Base-by-base conservation (phyloP, 2,888 invertebrate genomes). In the Chironomus riparius region DNA sequence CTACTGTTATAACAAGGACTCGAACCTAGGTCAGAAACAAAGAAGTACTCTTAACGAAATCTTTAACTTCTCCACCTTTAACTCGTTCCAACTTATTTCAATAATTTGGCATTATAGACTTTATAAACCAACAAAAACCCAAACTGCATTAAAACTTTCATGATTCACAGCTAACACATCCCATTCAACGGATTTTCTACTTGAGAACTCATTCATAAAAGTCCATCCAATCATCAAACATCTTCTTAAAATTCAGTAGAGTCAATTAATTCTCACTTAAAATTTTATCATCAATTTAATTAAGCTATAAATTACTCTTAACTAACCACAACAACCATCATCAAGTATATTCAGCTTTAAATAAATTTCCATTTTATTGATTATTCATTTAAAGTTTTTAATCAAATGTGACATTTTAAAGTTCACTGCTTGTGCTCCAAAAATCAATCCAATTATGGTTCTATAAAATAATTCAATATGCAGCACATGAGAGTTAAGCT, bases 181-280 rank as follows among this genome's bases (percentile, higher is more conserved):
- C 10, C 1, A 38, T 10, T n/a, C 61, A 72, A 62, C 61, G 47
- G 72, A 38, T 72, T 72, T 72, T 61, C 50, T 22, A 38, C 47
- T 12, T 62, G 72, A 62, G 38, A 21, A 28, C 28, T 18, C 28
- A 28, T 38, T 47, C 62, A 72, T 62, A 62, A 62, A 61, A 38
- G 22, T 65, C 3, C 18, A 18, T 21, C 21, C 65, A 65, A 65
- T 65, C 65, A 22, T 12, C 7, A 65, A 65, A 12, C 65, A 24
- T 65, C 65, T 24, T 65, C 7, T 50, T 5, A 15, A 50, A 50
- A 48, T n/a, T 48, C 48, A 22, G 48, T 38, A 38, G 10, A 72
- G 72, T 72, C 72, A 62, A 72, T 72, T 72, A 72, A 47, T 72
- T 72, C 48, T 38, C 61, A 72, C 15, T 62, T 47, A 38, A 38